phyloP scores from a whole-genome alignment of 2,888 invertebrate genomes.

The Pandemis cinnamomeana region DNA sequence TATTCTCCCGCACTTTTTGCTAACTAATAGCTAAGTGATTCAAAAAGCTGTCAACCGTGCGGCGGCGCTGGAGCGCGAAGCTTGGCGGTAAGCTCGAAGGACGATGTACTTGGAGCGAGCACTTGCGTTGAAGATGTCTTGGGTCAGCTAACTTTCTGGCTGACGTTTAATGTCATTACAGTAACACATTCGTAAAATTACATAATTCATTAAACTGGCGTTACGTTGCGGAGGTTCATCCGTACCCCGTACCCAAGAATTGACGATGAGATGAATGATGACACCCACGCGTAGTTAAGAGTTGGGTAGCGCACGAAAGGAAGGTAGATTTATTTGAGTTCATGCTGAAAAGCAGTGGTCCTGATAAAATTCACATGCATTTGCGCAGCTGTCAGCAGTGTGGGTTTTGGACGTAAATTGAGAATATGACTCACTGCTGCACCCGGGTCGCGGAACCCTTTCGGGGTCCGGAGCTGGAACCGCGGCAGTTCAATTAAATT shows the following conservation, averaged over 20 bases:
- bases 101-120: background rate
- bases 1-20: background rate
- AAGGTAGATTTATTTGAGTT: no score
- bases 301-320: no score
- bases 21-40: background rate
- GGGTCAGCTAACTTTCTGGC: no score
- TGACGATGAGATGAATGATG: no score
- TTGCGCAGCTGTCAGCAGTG: background rate
- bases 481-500: constrained; percentile 1
- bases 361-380: background rate
- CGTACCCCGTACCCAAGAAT: no score
- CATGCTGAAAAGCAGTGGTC: no score
- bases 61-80: background rate
- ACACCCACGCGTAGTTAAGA: no score
- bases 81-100: background rate
- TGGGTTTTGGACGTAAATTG: background rate
- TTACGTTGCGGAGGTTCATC: no score
- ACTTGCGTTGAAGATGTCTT: no score
- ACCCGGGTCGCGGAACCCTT: background rate
- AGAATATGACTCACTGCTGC: background rate
- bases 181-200: no score
- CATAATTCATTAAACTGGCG: no score
- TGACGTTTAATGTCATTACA: no score
- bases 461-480: background rate
- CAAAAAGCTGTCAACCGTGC: background rate